Evolutionary conservation across 37 sponge, comb jelly and placozoan genomes (phyloP).

Genomic region (Axinella damicornis): DNA sequence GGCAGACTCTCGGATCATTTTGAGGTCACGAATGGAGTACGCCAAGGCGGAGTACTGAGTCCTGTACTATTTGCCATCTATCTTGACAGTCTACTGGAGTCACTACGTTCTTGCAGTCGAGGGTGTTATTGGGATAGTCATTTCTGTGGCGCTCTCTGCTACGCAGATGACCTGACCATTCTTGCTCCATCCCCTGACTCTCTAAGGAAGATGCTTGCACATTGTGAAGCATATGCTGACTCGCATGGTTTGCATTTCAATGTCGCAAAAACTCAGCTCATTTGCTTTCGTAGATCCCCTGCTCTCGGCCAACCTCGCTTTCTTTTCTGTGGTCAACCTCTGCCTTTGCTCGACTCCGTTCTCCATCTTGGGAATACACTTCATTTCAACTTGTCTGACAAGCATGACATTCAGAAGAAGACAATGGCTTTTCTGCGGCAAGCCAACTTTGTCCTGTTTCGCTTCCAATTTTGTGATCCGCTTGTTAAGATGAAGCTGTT

Average conservation of each 20-base stretch:
- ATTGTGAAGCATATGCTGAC: not conserved
- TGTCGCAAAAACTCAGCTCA: not conserved
- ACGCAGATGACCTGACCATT: not conserved
- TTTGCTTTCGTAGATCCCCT: not conserved
- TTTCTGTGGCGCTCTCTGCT: not conserved
- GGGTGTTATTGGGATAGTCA: not conserved
- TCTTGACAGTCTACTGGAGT: not conserved
- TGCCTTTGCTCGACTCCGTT: not conserved
- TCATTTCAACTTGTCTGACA: not conserved
- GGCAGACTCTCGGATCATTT: not conserved
- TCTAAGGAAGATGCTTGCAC: not conserved
- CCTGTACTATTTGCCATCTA: not conserved
- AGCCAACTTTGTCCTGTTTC: not conserved
- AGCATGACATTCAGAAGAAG: not conserved
- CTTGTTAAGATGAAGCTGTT: not conserved
- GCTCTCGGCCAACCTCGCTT: not conserved
- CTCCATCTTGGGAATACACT: not conserved
- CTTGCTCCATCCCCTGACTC: not conserved
- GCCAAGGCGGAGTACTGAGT: conserved; percentile 20
- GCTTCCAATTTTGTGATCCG: not conserved
- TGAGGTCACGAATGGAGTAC: conserved; percentile 2
- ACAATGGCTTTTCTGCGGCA: not conserved
- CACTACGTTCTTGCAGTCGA: not conserved
- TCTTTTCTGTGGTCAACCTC: not conserved
- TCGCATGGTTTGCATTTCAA: not conserved